Evolutionary conservation across 2,888 invertebrate species (phyloP).

Genomic region (Alloplasta piceator): DNA sequence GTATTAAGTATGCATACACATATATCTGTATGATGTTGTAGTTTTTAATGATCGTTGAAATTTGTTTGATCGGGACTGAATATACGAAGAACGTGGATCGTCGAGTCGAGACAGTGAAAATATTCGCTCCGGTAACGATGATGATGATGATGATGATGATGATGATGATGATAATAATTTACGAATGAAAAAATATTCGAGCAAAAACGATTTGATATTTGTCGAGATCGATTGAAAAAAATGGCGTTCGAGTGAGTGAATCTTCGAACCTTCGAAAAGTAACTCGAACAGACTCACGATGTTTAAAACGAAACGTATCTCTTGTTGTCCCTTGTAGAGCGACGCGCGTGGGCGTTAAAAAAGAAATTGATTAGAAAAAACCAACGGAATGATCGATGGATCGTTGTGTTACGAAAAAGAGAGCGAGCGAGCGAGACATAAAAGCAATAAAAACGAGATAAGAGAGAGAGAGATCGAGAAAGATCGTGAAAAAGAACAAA

Average conservation of each 20-base stretch:
- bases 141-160: too few relatives aligned
- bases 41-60: constrained; percentile 44
- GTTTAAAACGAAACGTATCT: constrained; percentile 69
- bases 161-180: background rate
- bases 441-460: constrained; percentile 50
- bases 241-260: constrained; percentile 37
- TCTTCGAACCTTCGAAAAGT: background rate
- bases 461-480: constrained; percentile 57
- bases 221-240: constrained; percentile 30
- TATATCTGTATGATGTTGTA: constrained; percentile 45
- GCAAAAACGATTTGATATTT: background rate
- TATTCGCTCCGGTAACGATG: background rate
- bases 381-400: constrained; percentile 57
- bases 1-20: constrained; percentile 4
- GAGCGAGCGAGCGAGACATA: constrained; percentile 67
- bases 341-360: constrained; percentile 73
- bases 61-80: constrained; percentile 36
- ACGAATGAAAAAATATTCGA: constrained; percentile 10
- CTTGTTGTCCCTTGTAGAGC: constrained; percentile 79
- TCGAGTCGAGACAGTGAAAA: background rate
- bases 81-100: constrained; percentile 45
- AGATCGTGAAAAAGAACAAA: constrained; percentile 27
- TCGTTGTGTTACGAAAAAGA: constrained; percentile 43
- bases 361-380: constrained; percentile 70
- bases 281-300: constrained; percentile 47